These are phyloP conservation scores for Conus canariensis DNA, from an alignment of 2,888 invertebrate genomes.

Conservation along the genomic window DNA sequence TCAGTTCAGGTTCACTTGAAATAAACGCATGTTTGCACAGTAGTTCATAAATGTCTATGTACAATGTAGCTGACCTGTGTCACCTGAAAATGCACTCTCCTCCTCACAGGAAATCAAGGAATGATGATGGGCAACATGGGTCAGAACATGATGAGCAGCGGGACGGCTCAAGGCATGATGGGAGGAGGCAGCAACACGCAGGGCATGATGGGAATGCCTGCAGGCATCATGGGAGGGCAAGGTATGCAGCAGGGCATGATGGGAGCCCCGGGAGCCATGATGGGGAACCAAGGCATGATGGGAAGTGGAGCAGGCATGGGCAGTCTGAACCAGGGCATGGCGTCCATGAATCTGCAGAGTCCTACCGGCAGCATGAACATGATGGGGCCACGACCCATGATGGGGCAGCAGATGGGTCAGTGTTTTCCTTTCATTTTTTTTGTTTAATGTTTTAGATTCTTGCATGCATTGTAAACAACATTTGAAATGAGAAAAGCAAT, in stretches of 20 bases:
- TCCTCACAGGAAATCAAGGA: conserved; percentile 17
- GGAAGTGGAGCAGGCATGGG: conserved; percentile 55
- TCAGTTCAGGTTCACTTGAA: too few species aligned
- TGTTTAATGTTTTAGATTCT: background rate
- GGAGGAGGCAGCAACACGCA: conserved; percentile 31
- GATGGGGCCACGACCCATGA: conserved; percentile 53
- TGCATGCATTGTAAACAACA: too few species aligned
- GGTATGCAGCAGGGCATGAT: conserved; percentile 18
- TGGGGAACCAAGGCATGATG: conserved; percentile 47
- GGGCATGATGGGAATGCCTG: conserved; percentile 29
- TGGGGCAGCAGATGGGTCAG: conserved; percentile 20
- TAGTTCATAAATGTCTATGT: too few species aligned
- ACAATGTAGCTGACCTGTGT: too few species aligned
- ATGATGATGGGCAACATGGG: conserved; percentile 49
- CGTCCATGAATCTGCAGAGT: conserved; percentile 55
- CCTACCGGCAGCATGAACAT: conserved; percentile 48
- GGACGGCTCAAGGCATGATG: conserved; percentile 47
- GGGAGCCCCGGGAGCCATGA: conserved; percentile 41
- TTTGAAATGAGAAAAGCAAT: too few species aligned
- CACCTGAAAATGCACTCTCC: too few species aligned
- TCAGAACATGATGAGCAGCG: conserved; percentile 49
- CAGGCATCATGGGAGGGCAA: background rate
- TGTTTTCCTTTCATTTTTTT: background rate
- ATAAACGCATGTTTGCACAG: too few species aligned
- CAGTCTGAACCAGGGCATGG: conserved; percentile 60